These are phyloP conservation scores for Atta colombica DNA, from an alignment of 1,140 invertebrate species.

Conservation along the genomic window DNA sequence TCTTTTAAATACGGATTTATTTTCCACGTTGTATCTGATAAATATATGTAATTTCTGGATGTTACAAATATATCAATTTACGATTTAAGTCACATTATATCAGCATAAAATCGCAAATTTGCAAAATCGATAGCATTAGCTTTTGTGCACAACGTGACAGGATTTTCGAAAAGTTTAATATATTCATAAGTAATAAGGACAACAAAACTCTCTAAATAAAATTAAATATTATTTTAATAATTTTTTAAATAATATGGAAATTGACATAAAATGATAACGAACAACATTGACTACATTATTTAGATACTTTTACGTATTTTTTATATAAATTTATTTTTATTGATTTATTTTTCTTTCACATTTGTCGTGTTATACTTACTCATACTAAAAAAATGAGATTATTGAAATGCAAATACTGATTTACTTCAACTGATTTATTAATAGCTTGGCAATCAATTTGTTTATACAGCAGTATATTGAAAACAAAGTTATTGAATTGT, in stretches of 20 bases:
- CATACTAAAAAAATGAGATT: conserved; percentile 5
- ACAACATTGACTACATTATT: neutral
- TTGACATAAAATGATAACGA: neutral
- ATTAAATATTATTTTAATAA: conserved; percentile 7
- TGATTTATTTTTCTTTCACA: conserved; percentile 9
- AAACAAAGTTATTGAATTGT: neutral
- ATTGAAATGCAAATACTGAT: neutral
- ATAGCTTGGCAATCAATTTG: conserved; percentile 27
- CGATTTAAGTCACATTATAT: neutral
- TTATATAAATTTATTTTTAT: conserved; percentile 13
- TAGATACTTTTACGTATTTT: neutral
- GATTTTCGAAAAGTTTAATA: conserved; percentile 1
- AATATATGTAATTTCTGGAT: neutral
- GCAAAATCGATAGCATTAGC: neutral
- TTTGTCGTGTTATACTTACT: neutral
- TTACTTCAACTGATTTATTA: conserved; percentile 25
- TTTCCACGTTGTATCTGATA: neutral
- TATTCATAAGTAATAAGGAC: neutral
- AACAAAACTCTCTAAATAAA: conserved; percentile 2
- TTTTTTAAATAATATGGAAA: neutral
- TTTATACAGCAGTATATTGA: neutral
- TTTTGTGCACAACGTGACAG: neutral
- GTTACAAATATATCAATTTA: neutral
- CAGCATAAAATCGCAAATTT: neutral
- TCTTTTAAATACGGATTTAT: neutral